phyloP scores from a whole-genome alignment of 2,113 vertebrate species.

The Dermatemys mawii region DNA sequence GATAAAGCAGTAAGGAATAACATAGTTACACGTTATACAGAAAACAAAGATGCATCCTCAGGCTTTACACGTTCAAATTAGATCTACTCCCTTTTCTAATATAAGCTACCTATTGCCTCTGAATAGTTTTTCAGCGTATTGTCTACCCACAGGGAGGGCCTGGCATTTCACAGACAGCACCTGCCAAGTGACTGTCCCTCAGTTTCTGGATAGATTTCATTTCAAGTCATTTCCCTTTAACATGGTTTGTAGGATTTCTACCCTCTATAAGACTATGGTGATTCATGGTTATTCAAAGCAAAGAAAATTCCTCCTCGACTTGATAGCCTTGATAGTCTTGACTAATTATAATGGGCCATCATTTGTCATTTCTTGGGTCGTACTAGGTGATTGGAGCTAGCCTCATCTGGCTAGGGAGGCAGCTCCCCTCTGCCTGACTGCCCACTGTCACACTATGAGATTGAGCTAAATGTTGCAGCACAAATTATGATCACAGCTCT shows the following conservation, averaged over 20 bases:
- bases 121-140: neutral
- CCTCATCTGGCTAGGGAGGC: neutral
- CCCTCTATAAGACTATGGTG: neutral
- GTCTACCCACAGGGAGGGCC: neutral
- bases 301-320: neutral
- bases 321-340: neutral
- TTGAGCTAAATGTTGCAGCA: neutral
- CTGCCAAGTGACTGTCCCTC: too few relatives aligned
- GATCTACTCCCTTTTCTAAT: neutral
- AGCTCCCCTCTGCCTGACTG: neutral
- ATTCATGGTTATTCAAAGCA: neutral
- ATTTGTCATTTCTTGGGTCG: too few relatives aligned
- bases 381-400: neutral
- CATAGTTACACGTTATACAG: neutral
- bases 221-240: neutral
- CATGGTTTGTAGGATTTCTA: neutral
- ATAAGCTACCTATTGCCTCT: neutral
- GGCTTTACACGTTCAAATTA: neutral
- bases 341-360: neutral
- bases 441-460: neutral
- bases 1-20: neutral
- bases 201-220: neutral
- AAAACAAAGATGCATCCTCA: neutral
- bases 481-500: neutral
- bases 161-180: too few relatives aligned